Evolutionary conservation across 2,797 vertebrate genomes (phyloP), one percentile per base, ranked within the genome.

Genomic region (Eutrigla gurnardus): DNA sequence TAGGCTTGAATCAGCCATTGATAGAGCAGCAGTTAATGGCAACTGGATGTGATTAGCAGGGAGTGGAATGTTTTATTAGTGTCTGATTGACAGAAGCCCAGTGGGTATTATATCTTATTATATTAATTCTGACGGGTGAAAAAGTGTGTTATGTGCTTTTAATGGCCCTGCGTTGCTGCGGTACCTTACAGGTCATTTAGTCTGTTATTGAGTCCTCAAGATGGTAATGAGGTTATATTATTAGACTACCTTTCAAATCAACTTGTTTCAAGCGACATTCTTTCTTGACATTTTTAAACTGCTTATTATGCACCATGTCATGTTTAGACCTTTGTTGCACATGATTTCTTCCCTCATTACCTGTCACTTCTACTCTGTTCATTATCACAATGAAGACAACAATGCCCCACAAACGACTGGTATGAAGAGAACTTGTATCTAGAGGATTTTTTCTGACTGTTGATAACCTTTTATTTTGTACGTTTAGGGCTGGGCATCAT

Each of bases 41-140:
- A 71, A 69, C 75, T 76, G 39, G 82, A 90, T 84, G 86, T 70
- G 81, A 84, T 91, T 82, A 87, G 78, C 81, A 43, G 65, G 39
- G 46, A 80, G 86, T 13, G 75, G 81, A 82, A 77, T 79, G 80
- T 79, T 88, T 82, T 78, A 85, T 87, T 65, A 75, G 49, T 70
- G 71, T 76, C 70, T 85, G 88, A 88, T 62, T 82, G 89, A 87
- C 86, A 73, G 58, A 70, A 67, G 40, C 80, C 64, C 42, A n/a
- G 65, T 17, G 76, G 81, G 66, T 78, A 39, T 70, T 65, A 78
- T 73, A 25, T 25, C 25, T 25, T 25, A 25, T 25, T 25, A 25
- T 78, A 62, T 84, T 82, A 8, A 39, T 65, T 68, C 46, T 47
- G 11, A 37, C 61, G 11, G 60, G 50, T 81, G 76, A 43, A 53